Base-by-base conservation (phyloP, 2,888 invertebrate species). In the Thyatira batis region DNA sequence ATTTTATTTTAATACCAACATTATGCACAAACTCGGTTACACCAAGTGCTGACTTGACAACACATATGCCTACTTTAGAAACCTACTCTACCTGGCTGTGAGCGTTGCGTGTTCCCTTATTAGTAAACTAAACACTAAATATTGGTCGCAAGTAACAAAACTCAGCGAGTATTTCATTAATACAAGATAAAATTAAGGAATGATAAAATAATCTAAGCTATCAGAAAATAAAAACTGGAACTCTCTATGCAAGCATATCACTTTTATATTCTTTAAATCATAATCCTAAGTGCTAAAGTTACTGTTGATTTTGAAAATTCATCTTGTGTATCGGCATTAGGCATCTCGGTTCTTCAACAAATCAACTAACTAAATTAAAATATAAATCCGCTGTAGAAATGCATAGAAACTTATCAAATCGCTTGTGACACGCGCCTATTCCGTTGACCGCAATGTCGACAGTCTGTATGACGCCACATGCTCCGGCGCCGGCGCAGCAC, bases 381-480 rank as follows among this genome's bases (percentile, higher is more conserved):
- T n/a, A n/a, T n/a, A n/a, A n/a, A n/a, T n/a, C n/a, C n/a, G n/a
- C n/a, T 13, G 4, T 33, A 13, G 6, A 13, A 2, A 33, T 33
- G 17, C 17, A 39, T 39, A 8, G 8, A 39, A 25, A 48, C 51
- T 21, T 20, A 25, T 23, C 23, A 23, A 23, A 4, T n/a, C 23
- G 33, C 44, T 56, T 58, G 56, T 53, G 48, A 44, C 39, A 49
- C 20, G 51, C 45, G 50, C 49, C 46, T 23, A 44, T 48, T 44
- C 54, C 54, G 51, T 50, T 61, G 63, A 59, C 63, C 63, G 57
- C 61, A 48, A 63, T 63, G 59, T 63, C 59, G 61, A 54, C 63
- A 63, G 60, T 13, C 17, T 27, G 20, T 46, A 33, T 48, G 48
- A 48, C 48, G 28, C 11, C 27, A 48, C 27, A 13, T 10, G 17